Conservation (phyloP, 2,888 invertebrate species). For the Notodonta dromedarius region DNA sequence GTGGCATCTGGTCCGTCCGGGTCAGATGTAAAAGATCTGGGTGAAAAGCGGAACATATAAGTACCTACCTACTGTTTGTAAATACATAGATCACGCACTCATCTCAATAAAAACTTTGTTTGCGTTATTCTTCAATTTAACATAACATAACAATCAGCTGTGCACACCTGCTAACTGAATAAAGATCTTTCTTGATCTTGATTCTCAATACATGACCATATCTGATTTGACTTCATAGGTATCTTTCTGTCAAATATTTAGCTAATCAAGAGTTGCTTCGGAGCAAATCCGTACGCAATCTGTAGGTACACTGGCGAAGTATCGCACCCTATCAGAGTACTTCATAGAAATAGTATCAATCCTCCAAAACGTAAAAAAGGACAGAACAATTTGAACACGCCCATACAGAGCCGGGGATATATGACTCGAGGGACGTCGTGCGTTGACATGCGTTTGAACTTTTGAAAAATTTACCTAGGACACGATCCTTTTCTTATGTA, state of each 20-base stretch:
- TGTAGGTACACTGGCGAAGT: background rate
- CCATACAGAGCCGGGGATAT: slow-evolving; percentile 29
- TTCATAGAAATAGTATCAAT: slow-evolving; percentile 41
- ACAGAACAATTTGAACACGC: slow-evolving; percentile 43
- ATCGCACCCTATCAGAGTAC: slow-evolving; percentile 29
- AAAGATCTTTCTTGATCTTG: too few species aligned
- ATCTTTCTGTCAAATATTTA: too few species aligned
- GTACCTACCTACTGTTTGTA: too few species aligned
- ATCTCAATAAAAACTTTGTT: too few species aligned
- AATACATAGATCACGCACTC: too few species aligned
- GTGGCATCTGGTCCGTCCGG: background rate
- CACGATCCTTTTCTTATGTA: slow-evolving; percentile 6
- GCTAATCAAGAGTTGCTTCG: background rate
- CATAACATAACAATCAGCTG: too few species aligned
- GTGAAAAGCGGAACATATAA: too few species aligned
- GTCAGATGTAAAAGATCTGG: slow-evolving; percentile 6
- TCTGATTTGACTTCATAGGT: too few species aligned
- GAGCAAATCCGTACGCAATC: background rate
- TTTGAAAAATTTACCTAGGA: slow-evolving; percentile 28
- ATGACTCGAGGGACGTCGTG: slow-evolving; percentile 19
- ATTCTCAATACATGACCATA: too few species aligned
- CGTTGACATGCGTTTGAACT: slow-evolving; percentile 13
- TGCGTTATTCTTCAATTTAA: too few species aligned
- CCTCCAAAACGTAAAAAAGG: slow-evolving; percentile 33
- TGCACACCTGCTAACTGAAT: too few species aligned